Evolutionary conservation across 1,140 invertebrate genomes (phyloP), one percentile per base, ranked within the genome.

Genomic region (Trissolcus basalis): DNA sequence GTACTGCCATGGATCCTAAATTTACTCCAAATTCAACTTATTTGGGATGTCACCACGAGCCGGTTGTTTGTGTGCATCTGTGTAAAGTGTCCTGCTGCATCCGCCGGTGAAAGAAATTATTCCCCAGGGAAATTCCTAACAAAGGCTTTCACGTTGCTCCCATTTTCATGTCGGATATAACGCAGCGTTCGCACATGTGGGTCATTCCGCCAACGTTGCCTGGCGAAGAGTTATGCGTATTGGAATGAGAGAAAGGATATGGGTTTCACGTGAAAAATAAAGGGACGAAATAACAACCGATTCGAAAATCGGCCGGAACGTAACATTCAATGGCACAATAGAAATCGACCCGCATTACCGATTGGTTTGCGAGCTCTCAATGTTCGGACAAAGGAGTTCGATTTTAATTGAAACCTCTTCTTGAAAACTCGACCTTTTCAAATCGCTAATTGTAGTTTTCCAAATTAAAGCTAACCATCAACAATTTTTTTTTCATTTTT

Each of bases 1-100:
- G 81, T 82, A 82, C 78, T 81, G 73, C 75, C 82, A 85, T 85
- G 83, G 80, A 82, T 74, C 80, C 73, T 74, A 64, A 72, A 77
- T 51, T 67, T 60, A 68, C 71, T 79, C 69, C 11, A 44, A 44
- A 68, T 75, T 64, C 60, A 77, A 70, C 68, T 79, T 78, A 73
- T 79, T 79, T 78, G 78, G 68, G 82, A 82, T 81, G 80, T 73
- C 69, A 80, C 73, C 65, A 80, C 74, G 78, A 80, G 78, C 60
- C 79, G 80, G 77, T 83, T 78, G 68, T 75, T 80, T 82, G 80
- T 82, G 78, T 77, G 77, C 72, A 69, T 80, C 76, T 80, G 78
- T 81, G 77, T 80, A 81, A 81, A 80, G 72, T 69, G 72, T 76
- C 76, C 77, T 73, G 67, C 71, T 78, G 70, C 69, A 76, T 84